Base-by-base conservation (phyloP, 1,140 invertebrate genomes). In the Camponotus floridanus region DNA sequence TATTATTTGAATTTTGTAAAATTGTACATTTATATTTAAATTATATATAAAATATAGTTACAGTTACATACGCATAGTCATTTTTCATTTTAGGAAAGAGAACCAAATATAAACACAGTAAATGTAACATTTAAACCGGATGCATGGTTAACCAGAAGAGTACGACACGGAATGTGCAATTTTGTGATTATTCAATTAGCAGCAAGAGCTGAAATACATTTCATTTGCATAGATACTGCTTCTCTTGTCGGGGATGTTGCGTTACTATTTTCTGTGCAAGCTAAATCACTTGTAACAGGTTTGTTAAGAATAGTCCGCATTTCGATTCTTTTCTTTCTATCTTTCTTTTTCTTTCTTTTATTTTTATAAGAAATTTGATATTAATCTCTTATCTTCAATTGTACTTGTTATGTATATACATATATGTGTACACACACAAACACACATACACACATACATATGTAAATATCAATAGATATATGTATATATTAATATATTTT, bases 121-220 rank as follows among this genome's bases (percentile, higher is more conserved):
- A 26, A 26, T 1, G 26, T 26, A 1, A 26, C 26, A 26, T 26
- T 1, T 26, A 0, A 26, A 26, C 26, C 26, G 6, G 65, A 67
- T 67, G 65, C 8, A 67, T 26, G 65, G 65, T 3, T 36, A 26
- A 26, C 26, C 26, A n/a, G 6, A 42, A 48, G 7, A 18, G 48
- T 0, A 48, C 36, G 39, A 70, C 4, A n/a, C n/a, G n/a, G n/a
- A n/a, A 5, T 2, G 31, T n/a, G 31, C 8, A 11, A 71, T 51
- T 71, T 15, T 15, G 68, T 15, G 8, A 71, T 71, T 55, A 51
- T 71, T 9, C 8, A 18, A 26, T 71, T 71, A n/a, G 68, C 21
- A 13, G 13, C 9, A 11, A 9, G 13, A 21, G 8, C 68, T 31
- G 5, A 15, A 9, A 31, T 71, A 70, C 4, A 45, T 9, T 11